Base-by-base conservation (phyloP, 2,888 invertebrate genomes). In the Aelia acuminata region DNA sequence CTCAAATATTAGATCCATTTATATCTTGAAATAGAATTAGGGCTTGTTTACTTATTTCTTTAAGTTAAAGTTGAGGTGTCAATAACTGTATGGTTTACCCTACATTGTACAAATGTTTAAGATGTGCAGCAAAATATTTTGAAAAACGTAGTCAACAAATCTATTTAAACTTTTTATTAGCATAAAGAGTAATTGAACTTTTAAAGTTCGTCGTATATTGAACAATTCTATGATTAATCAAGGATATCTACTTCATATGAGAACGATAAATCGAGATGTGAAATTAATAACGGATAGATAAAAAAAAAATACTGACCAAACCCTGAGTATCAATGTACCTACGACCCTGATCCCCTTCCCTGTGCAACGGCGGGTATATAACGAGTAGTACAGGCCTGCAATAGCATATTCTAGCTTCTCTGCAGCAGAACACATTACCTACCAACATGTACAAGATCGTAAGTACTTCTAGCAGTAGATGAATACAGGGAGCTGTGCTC, bases 261-360 rank as follows among this genome's bases (percentile, higher is more conserved):
- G 8, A 3, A 70, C 35, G 11, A 75, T 75, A 39, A 75, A 75
- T 22, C 10, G 11, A 26, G 31, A 35, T 39, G 20, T 75, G 75
- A 39, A 39, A 39, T 13, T 39, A 75, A 75, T 39, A 75, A 35
- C 75, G 35, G 4, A 8, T 7, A 20, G 0, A 39, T 3, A 22
- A 75, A 75, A 39, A 75, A 75, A 75, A 75, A 20, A 22, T 39
- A 75, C 35, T 39, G 10, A 75, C 75, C 31, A 13, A 75, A 75
- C 75, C 75, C 39, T 75, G 4, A 22, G 31, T 80, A 43, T 80
- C 80, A 39, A n/a, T 80, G 39, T 80, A 43, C 39, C 22, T 43
- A 7, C 80, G 80, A 80, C 80, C 80, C 80, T 80, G 80, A 80
- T 80, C 80, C 80, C 80, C 80, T 80, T 80, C 43, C 80, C 80